Conservation (phyloP, 2,797 vertebrate genomes). For the Euthynnus affinis region DNA sequence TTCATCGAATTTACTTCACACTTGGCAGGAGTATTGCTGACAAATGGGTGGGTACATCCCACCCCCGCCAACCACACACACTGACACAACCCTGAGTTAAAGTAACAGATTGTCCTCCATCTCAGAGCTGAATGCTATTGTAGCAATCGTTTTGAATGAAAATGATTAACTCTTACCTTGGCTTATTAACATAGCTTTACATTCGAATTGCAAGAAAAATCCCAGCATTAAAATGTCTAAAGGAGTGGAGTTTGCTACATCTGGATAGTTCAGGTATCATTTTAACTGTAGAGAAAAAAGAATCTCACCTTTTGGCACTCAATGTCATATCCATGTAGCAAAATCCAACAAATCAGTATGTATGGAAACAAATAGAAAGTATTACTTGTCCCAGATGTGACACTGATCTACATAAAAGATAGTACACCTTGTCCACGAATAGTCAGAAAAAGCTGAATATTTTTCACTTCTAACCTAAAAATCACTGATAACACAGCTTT, state of each 20-base stretch:
- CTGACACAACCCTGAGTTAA: slow-evolving; percentile 20
- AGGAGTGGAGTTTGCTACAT: neutral
- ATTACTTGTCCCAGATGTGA: slow-evolving; percentile 6
- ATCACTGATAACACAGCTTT: slow-evolving; percentile 18
- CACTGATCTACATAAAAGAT: slow-evolving; percentile 8
- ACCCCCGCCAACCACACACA: too few species aligned
- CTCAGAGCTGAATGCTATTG: neutral
- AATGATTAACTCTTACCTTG: neutral
- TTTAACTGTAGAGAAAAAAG: neutral
- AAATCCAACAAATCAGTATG: neutral
- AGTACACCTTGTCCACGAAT: neutral
- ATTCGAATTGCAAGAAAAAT: neutral
- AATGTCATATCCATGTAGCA: neutral
- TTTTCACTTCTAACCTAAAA: slow-evolving; percentile 5
- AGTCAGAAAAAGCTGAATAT: neutral
- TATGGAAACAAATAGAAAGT: slow-evolving; percentile 2
- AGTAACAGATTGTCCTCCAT: slow-evolving; percentile 35
- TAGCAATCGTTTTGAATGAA: neutral
- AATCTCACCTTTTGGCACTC: neutral
- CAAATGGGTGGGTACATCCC: too few species aligned
- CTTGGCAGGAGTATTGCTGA: too few species aligned
- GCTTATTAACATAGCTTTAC: neutral
- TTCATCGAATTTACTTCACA: too few species aligned
- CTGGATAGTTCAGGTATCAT: neutral
- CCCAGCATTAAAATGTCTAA: neutral